Conservation (phyloP, 2,113 vertebrate species). For the Fregata magnificens region DNA sequence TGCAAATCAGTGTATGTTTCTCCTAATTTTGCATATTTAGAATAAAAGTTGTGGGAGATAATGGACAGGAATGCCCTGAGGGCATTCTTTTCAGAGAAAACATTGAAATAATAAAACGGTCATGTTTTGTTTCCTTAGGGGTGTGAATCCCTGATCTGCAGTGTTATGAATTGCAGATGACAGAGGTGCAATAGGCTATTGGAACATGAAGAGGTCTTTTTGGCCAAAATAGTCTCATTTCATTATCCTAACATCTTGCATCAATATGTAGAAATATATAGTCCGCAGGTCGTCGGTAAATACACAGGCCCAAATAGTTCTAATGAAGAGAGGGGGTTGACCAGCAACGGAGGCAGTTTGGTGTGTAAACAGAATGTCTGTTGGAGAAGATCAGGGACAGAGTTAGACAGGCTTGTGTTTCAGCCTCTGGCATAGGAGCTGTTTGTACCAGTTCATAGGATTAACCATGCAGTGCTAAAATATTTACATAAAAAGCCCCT, state of each 20-base stretch:
- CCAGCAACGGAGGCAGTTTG: background rate
- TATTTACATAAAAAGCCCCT: conserved; percentile 50
- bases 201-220: background rate
- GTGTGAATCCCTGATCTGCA: background rate
- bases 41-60: background rate
- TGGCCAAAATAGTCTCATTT: background rate
- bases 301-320: background rate
- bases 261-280: background rate
- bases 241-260: background rate
- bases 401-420: conserved; percentile 49
- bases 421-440: conserved; percentile 39
- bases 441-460: conserved; percentile 41
- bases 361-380: background rate
- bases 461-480: conserved; percentile 54
- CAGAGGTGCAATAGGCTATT: background rate
- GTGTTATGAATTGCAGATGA: background rate
- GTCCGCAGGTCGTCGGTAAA: background rate
- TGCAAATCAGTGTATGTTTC: background rate
- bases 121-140: background rate
- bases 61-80: background rate
- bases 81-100: background rate
- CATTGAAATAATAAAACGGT: background rate
- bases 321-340: background rate
- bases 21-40: background rate
- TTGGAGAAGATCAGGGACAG: background rate